Base-by-base conservation (phyloP, 2,888 invertebrate genomes). In the Stegana nigrithorax region DNA sequence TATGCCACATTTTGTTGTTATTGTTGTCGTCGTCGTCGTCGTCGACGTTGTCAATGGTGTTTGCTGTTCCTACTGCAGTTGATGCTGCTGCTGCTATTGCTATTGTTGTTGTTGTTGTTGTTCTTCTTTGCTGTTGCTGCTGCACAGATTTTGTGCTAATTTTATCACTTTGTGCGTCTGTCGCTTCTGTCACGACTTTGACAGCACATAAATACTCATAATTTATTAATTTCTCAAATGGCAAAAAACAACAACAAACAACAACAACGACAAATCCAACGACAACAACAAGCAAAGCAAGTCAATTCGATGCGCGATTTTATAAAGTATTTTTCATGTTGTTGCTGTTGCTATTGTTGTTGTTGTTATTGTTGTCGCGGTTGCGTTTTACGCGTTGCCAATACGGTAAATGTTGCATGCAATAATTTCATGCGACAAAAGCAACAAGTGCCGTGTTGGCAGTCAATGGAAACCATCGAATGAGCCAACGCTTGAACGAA, bases 161-260 rank as follows among this genome's bases (percentile, higher is more conserved):
- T 83, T 84, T 84, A 84, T 84, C 83, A 84, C 83, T 83, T 83
- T 83, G 84, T 84, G 83, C 80, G 84, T 81, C 85, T 82, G 83
- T 84, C 84, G n/a, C 78, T 65, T 72, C 72, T 79, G 79, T 77
- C 79, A 79, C 75, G 73, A 69, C 65, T 75, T 71, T 80, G 83
- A 83, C 83, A 83, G 83, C 82, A 81, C 83, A 83, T 82, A 82
- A 82, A 83, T 83, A 83, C 83, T 81, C 76, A 82, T 83, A 83
- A 82, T 82, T 82, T 82, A 82, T 83, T 82, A 82, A 74, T 73
- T 72, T 68, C 72, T 73, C 66, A 71, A 69, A 60, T 60, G 60
- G 60, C 60, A 60, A 60, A 25, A 39, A 39, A 39, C 51, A 53
- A 27, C n/a, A 21, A 12, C 56, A 26, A 25, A 14, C 36, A 25